Evolutionary conservation across 2,888 invertebrate species (phyloP).

Genomic region (Watsonalla binaria): DNA sequence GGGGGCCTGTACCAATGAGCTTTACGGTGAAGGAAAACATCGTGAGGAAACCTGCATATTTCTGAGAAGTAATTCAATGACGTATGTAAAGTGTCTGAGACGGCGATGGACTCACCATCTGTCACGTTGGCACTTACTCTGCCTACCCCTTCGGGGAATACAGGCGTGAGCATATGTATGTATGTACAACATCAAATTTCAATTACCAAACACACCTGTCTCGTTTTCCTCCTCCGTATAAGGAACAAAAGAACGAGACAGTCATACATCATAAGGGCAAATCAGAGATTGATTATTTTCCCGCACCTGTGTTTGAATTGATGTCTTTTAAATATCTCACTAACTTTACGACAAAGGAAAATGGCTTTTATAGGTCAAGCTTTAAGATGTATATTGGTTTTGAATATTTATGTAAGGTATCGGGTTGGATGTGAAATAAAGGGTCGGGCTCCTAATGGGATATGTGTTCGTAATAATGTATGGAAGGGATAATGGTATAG

Average conservation of each 20-base stretch:
- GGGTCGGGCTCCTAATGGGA: not conserved
- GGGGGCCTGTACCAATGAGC: too few species aligned
- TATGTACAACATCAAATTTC: too few species aligned
- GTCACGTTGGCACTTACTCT: too few species aligned
- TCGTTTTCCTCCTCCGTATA: constrained; percentile 12
- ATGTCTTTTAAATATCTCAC: constrained; percentile 36
- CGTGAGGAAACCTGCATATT: too few species aligned
- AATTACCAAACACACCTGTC: constrained; percentile 18
- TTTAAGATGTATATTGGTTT: not conserved
- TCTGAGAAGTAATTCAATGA: too few species aligned
- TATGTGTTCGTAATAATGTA: constrained; percentile 2
- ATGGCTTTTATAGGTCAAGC: not conserved
- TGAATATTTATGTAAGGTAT: not conserved
- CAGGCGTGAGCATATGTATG: too few species aligned
- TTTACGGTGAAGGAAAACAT: too few species aligned
- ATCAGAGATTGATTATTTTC: constrained; percentile 45
- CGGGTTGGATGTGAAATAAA: not conserved
- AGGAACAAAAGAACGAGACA: constrained; percentile 18
- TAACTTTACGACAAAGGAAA: not conserved
- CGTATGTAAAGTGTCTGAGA: too few species aligned
- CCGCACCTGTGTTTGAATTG: constrained; percentile 34
- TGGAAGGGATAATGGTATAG: not conserved
- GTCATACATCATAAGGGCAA: constrained; percentile 22
- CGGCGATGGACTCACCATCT: too few species aligned
- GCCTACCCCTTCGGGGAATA: too few species aligned